phyloP scores from a whole-genome alignment of 2,113 vertebrate species.

The Grantiella picta region DNA sequence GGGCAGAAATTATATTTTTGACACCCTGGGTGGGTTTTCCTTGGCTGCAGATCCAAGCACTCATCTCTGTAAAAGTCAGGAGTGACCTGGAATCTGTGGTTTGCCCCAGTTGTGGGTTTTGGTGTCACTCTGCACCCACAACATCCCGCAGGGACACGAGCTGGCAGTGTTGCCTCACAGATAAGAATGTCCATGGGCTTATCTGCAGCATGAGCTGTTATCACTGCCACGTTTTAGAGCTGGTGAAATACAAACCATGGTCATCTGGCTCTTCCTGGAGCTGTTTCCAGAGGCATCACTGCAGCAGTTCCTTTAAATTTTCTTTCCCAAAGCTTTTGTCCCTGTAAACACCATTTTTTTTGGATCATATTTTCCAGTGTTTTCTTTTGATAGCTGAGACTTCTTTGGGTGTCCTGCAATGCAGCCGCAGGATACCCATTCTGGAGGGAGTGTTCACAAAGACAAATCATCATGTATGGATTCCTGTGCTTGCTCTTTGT shows the following conservation, averaged over 20 bases:
- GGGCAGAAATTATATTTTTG: neutral
- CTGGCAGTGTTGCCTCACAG: neutral
- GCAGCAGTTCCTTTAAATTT: neutral
- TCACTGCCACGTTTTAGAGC: neutral
- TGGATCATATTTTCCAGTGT: neutral
- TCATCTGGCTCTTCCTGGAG: neutral
- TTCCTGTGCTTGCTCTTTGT: neutral
- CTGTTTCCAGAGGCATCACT: neutral
- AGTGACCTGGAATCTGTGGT: neutral
- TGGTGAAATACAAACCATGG: neutral
- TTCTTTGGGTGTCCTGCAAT: neutral
- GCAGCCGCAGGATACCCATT: neutral
- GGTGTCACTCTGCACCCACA: neutral
- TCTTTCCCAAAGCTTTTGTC: neutral
- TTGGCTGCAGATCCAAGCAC: neutral
- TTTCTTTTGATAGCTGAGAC: neutral
- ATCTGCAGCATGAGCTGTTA: neutral
- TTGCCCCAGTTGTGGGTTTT: neutral
- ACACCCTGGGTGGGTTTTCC: neutral
- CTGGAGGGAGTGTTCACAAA: neutral
- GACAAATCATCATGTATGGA: neutral
- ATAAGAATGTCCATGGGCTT: accelerated
- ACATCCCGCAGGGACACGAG: accelerated
- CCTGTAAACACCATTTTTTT: neutral
- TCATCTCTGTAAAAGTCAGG: neutral